Conservation (phyloP, 2,888 invertebrate genomes). For the Drosophila algonquin region DNA sequence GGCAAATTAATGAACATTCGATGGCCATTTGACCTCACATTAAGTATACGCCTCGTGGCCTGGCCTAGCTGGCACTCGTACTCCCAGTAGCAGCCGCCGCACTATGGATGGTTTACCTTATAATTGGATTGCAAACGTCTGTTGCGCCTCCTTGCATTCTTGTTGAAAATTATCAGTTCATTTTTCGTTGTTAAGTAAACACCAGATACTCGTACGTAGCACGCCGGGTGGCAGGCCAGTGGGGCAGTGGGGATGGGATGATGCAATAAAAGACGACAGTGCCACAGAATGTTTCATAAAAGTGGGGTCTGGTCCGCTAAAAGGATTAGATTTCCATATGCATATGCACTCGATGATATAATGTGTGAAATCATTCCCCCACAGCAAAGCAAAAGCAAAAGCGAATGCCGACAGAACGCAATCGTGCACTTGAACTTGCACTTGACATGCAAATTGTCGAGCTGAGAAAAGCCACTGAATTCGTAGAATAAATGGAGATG, state of each 20-base stretch:
- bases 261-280: constrained; percentile 46
- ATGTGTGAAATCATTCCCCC: constrained; percentile 14
- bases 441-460: constrained; percentile 50
- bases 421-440: constrained; percentile 69
- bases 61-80: neutral
- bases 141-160: constrained; percentile 34
- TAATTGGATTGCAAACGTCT: constrained; percentile 70
- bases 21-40: constrained; percentile 72
- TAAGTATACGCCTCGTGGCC: constrained; percentile 60
- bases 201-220: neutral
- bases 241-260: constrained; percentile 27
- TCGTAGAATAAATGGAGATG: neutral
- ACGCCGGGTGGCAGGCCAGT: too few species aligned
- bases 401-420: constrained; percentile 37
- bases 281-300: constrained; percentile 31
- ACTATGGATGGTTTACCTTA: constrained; percentile 4
- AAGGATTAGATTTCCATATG: constrained; percentile 37
- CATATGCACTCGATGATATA: constrained; percentile 30
- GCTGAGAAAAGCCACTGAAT: constrained; percentile 20
- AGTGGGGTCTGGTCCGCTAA: constrained; percentile 40
- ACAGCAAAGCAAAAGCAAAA: constrained; percentile 32
- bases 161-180: constrained; percentile 53
- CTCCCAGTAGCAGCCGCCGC: neutral
- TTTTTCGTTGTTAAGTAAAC: constrained; percentile 17
- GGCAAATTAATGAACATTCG: constrained; percentile 65